Base-by-base conservation (phyloP, 2,797 vertebrate species). In the Discoglossus pictus region DNA sequence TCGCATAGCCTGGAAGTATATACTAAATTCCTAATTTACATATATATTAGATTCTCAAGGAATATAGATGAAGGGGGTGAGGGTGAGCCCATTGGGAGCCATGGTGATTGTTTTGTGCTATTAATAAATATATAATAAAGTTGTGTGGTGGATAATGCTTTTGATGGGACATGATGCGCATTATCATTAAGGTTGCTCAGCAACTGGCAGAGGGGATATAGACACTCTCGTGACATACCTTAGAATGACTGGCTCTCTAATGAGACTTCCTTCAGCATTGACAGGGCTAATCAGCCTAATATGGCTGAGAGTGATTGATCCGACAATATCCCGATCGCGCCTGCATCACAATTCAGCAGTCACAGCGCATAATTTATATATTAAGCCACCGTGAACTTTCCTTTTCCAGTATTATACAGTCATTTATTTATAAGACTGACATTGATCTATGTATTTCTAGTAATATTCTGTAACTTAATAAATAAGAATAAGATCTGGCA, bases 21-120 rank as follows among this genome's bases (percentile, higher is more conserved):
- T 43, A 47, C 18, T 56, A 56, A 56, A 56, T 2, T 56, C 3
- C 53, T 40, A 56, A 40, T 56, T 56, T 40, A 56, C 53, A 56
- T 56, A 56, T 56, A 56, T 56, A 56, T 56, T 15, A 56, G 35
- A 56, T 56, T 56, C 34, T 23, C 6, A 21, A 21, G 11, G 15
- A 6, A 18, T 6, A n/a, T n/a, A n/a, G n/a, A n/a, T n/a, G n/a
- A n/a, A n/a, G 12, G 6, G 36, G 36, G 36, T 56, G 36, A 8
- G 13, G 9, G 15, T 7, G 6, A 15, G 16, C 17, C 16, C 2
- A 18, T 38, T 18, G n/a, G 34, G 10, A 38, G 31, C 52, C 35
- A 18, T 10, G 11, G 34, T 6, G 18, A 24, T 40, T 42, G 53
- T 42, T 56, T 56, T 20, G 17, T 56, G 15, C 24, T 27, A 6